phyloP scores from a whole-genome alignment of 2,888 invertebrate species.

The Hartigia nigra region DNA sequence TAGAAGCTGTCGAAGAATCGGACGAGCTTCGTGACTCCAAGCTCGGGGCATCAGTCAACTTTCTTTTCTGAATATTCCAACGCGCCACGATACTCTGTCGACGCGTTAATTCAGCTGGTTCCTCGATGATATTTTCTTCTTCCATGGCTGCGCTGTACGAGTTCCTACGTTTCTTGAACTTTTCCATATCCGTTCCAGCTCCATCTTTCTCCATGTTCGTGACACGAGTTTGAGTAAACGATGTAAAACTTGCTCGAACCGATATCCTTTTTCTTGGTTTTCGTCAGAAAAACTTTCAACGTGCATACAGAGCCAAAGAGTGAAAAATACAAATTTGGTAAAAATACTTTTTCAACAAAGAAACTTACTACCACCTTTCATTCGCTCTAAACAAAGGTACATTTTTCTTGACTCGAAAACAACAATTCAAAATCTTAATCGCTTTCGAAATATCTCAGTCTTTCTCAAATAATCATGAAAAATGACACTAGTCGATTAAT shows the following conservation, averaged over 20 bases:
- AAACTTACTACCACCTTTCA: not conserved
- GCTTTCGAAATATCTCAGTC: not conserved
- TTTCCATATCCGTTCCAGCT: not conserved
- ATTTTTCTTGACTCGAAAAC: not conserved
- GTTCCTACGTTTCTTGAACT: conserved; percentile 38
- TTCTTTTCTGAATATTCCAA: conserved; percentile 20
- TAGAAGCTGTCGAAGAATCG: conserved; percentile 32
- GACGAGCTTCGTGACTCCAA: conserved; percentile 44
- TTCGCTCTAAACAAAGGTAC: not conserved
- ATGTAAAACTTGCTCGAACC: not conserved
- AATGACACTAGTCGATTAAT: not conserved
- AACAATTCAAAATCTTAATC: not conserved
- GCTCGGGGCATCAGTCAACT: conserved; percentile 24
- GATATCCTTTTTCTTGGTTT: not conserved
- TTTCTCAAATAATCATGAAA: not conserved
- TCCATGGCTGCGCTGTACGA: conserved; percentile 51
- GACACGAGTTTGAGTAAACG: not conserved
- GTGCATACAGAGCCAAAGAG: not conserved
- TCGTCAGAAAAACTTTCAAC: not conserved
- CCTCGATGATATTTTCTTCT: conserved; percentile 37
- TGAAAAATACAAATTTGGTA: not conserved
- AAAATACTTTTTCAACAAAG: not conserved
- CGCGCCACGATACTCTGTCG: conserved; percentile 12
- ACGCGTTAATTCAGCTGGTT: conserved; percentile 29
- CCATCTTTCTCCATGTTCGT: not conserved